Base-by-base conservation (phyloP, 2,888 invertebrate genomes). In the Coenonympha glycerion region DNA sequence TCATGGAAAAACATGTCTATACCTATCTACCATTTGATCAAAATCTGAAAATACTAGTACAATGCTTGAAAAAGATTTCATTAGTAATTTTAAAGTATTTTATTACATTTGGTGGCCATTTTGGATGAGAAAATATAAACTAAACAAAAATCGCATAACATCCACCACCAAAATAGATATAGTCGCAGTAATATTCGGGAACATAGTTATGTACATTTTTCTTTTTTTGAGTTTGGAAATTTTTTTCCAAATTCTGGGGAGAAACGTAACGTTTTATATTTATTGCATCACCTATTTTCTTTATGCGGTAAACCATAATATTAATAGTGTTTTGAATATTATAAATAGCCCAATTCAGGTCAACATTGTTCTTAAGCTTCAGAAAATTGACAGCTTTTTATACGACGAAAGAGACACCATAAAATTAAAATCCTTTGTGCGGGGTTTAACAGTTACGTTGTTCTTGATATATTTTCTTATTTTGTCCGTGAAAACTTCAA, bases 101-200 rank as follows among this genome's bases (percentile, higher is more conserved):
- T 49, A 60, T 33, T 15, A 49, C 13, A n/a, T 60, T 4, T 48
- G 40, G 19, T 30, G 53, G 5, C 30, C 48, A 2, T 58, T 58
- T 53, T 52, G 52, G 36, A 19, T 50, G n/a, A 47, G 49, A 11
- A 59, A 60, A 49, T 57, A 45, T 39, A 52, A 41, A 5, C 16
- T 59, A 4, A 37, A 48, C 1, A 44, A 46, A 0, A 54, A 53
- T 37, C 28, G 47, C 3, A 36, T 60, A 19, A 48, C 21, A 2
- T 21, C 31, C 2, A 56, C 47, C 15, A 41, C 36, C 0, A 49
- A 26, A 21, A 26, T 24, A 15, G 49, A 56, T 40, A 21, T 52
- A 1, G 2, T 53, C 6, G 13, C 31, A 2, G 31, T 37, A 16
- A 6, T 51, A 2, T 3, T 55, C 3, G 37, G 44, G 19, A 53